phyloP scores from a whole-genome alignment of 2,888 invertebrate genomes.

The Mayetiola destructor region DNA sequence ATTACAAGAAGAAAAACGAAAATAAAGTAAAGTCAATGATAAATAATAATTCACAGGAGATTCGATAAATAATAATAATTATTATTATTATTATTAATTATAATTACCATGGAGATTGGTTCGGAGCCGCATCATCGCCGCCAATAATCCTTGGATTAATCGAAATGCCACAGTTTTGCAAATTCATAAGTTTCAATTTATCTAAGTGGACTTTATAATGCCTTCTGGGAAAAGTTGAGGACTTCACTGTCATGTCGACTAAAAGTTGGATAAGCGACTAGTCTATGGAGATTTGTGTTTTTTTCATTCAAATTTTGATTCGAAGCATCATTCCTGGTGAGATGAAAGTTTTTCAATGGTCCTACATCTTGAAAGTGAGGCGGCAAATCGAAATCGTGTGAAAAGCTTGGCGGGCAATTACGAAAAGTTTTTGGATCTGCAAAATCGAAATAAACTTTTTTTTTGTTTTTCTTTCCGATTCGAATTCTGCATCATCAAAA shows the following conservation, averaged over 20 bases:
- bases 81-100: not conserved
- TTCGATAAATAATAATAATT: not conserved
- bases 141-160: conserved; percentile 34
- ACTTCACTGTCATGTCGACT: not conserved
- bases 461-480: conserved; percentile 1
- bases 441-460: conserved; percentile 19
- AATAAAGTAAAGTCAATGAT: not conserved
- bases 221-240: not conserved
- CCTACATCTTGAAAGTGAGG: conserved; percentile 3
- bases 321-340: not conserved
- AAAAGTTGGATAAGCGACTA: not conserved
- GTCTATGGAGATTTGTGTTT: not conserved
- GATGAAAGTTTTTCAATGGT: conserved; percentile 1
- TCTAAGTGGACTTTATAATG: not conserved
- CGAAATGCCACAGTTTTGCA: conserved; percentile 28
- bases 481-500: conserved; percentile 9
- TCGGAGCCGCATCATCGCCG: conserved; percentile 36
- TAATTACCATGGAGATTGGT: conserved; percentile 41
- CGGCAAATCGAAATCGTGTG: conserved; percentile 22
- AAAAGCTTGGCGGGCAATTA: conserved; percentile 29
- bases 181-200: conserved; percentile 19
- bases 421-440: conserved; percentile 27
- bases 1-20: not conserved
- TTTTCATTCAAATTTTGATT: not conserved
- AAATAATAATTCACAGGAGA: not conserved